phyloP scores from a whole-genome alignment of 1,140 invertebrate species.

The Anagrus nilaparvatae region DNA sequence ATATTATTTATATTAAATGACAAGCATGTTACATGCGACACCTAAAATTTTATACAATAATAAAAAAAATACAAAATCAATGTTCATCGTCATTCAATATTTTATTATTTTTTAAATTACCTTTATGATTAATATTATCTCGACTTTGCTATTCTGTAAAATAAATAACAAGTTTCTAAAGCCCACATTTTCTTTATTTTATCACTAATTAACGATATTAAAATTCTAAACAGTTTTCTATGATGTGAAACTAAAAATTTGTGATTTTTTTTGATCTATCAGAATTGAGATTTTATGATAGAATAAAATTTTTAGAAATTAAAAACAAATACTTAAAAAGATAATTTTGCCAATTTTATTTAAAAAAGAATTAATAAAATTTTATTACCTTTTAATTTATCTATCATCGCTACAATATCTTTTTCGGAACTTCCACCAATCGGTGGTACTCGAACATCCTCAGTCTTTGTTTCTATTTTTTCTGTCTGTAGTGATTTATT shows the following conservation, averaged over 20 bases:
- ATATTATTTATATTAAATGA: slow-evolving; percentile 15
- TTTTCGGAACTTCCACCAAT: slow-evolving; percentile 32
- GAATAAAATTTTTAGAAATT: too few species aligned
- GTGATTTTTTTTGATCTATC: not conserved
- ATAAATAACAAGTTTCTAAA: slow-evolving; percentile 37
- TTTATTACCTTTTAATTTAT: slow-evolving; percentile 36
- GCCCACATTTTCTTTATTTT: too few species aligned
- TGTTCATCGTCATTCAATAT: slow-evolving; percentile 32
- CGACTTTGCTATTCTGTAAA: slow-evolving; percentile 40
- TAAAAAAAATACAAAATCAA: slow-evolving; percentile 31
- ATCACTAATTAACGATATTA: slow-evolving; percentile 9
- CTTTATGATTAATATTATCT: slow-evolving; percentile 37
- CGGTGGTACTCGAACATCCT: slow-evolving; percentile 23
- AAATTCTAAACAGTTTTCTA: not conserved
- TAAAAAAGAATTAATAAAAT: slow-evolving; percentile 5
- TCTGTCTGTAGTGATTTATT: slow-evolving; percentile 14
- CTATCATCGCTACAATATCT: slow-evolving; percentile 37
- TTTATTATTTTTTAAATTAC: slow-evolving; percentile 31
- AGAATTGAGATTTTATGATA: too few species aligned
- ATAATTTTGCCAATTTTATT: slow-evolving; percentile 12
- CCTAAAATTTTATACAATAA: slow-evolving; percentile 31
- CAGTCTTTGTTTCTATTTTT: slow-evolving; percentile 22
- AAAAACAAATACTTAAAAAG: too few species aligned
- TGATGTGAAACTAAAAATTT: not conserved
- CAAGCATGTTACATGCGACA: slow-evolving; percentile 39